Conservation (phyloP, 2,888 invertebrate species). For the Chrysotoxum bicinctum region DNA sequence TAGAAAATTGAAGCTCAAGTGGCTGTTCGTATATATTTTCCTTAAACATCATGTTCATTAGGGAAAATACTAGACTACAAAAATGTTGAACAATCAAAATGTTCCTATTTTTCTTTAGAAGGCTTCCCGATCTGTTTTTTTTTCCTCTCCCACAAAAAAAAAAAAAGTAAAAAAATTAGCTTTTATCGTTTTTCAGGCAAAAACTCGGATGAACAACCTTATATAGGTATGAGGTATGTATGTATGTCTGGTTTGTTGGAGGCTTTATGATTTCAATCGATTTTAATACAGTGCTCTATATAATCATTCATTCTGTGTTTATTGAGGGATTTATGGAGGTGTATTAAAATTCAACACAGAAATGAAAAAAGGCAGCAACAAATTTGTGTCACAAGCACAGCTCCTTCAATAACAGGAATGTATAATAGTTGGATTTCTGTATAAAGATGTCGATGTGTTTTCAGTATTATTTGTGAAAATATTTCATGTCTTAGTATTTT, state of each 20-base stretch:
- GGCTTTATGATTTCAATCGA: constrained; percentile 26
- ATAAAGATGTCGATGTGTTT: background rate
- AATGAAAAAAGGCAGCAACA: background rate
- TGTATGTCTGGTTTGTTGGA: background rate
- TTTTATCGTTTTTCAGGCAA: constrained; percentile 3
- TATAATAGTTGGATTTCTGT: background rate
- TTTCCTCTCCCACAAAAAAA: background rate
- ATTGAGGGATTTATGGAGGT: constrained; percentile 25
- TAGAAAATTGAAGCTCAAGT: constrained; percentile 22
- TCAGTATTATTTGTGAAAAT: background rate
- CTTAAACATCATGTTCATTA: constrained; percentile 30
- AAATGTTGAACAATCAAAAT: constrained; percentile 23
- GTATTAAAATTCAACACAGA: constrained; percentile 14
- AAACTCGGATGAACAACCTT: constrained; percentile 23
- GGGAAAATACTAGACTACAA: constrained; percentile 22
- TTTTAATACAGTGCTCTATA: constrained; percentile 19
- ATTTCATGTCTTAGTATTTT: background rate
- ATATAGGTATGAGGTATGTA: background rate
- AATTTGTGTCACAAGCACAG: constrained; percentile 23
- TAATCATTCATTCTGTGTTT: constrained; percentile 19
- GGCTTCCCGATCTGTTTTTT: background rate
- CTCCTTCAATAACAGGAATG: constrained; percentile 4
- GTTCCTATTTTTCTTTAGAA: background rate
- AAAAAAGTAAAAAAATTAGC: constrained; percentile 13
- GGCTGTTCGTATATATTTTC: constrained; percentile 9